phyloP scores from a whole-genome alignment of 2,797 vertebrate genomes.

The Phataginus tricuspis region DNA sequence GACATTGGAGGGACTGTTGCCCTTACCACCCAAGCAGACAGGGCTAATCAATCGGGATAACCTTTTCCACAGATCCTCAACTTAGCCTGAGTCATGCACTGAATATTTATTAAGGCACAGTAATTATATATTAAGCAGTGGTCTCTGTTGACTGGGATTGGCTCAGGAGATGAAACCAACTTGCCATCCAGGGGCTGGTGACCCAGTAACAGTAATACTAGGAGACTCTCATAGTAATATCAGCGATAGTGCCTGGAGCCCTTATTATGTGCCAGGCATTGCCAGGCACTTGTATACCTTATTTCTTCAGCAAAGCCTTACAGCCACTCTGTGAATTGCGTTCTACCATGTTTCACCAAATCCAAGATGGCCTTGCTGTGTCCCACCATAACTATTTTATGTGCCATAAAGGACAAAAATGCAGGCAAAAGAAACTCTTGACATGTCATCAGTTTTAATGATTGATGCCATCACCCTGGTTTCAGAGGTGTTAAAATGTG shows the following conservation, averaged over 20 bases:
- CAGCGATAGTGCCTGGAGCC: background rate
- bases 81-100: background rate
- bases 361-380: background rate
- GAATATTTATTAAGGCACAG: background rate
- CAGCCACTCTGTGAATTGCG: accelerated
- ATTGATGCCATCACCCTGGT: background rate
- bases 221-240: background rate
- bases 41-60: background rate
- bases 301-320: background rate
- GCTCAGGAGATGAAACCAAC: background rate
- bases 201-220: background rate
- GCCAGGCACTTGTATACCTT: background rate
- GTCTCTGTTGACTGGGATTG: background rate
- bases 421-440: background rate
- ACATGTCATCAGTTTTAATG: accelerated
- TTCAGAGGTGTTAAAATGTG: background rate
- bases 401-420: background rate
- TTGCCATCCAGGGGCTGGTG: background rate
- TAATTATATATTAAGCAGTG: background rate
- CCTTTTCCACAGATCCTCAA: background rate
- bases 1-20: accelerated
- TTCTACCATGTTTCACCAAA: background rate
- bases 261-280: no score
- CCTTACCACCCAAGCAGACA: background rate
- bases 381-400: background rate